Percentiles rank a stretch among this genome's conserved stretches.
phyloP scores from a whole-genome alignment of 2,113 vertebrate species.

The Heterocephalus glaber region DNA sequence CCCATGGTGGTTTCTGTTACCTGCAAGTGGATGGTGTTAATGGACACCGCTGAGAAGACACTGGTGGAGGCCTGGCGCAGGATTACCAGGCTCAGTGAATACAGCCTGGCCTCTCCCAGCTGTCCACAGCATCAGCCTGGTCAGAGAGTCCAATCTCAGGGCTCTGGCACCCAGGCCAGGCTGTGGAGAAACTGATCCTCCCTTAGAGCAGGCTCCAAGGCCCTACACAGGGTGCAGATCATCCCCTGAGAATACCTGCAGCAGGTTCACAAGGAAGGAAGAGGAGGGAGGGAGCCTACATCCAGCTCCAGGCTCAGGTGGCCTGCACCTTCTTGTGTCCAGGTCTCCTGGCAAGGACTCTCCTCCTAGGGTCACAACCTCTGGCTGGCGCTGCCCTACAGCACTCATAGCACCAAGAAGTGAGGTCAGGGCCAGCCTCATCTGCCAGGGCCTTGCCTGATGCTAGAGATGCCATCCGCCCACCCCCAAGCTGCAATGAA shows the following conservation, averaged over 20 bases:
- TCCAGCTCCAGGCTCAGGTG: background rate
- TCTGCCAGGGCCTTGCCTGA: rapidly evolving
- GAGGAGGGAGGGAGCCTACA: rapidly evolving
- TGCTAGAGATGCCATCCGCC: background rate
- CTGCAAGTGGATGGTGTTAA: background rate
- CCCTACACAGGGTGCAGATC: rapidly evolving
- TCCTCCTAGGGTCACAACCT: background rate
- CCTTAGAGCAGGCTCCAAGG: rapidly evolving
- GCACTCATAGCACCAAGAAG: background rate
- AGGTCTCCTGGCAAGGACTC: background rate
- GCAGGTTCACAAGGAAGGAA: rapidly evolving
- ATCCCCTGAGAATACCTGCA: background rate
- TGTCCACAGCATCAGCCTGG: background rate
- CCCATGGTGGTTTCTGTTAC: background rate
- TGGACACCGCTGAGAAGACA: too few species aligned
- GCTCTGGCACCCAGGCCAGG: rapidly evolving
- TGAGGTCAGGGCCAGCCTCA: background rate
- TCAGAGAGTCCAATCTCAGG: background rate
- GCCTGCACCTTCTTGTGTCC: rapidly evolving
- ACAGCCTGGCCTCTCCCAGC: background rate
- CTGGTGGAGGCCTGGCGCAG: rapidly evolving
- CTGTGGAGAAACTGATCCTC: background rate
- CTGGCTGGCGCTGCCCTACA: rapidly evolving
- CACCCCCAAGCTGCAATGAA: background rate
- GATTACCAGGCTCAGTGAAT: background rate